Evolutionary conservation across 2,113 vertebrate genomes (phyloP), one percentile per base, ranked within the genome.

Genomic region (Calypte anna): DNA sequence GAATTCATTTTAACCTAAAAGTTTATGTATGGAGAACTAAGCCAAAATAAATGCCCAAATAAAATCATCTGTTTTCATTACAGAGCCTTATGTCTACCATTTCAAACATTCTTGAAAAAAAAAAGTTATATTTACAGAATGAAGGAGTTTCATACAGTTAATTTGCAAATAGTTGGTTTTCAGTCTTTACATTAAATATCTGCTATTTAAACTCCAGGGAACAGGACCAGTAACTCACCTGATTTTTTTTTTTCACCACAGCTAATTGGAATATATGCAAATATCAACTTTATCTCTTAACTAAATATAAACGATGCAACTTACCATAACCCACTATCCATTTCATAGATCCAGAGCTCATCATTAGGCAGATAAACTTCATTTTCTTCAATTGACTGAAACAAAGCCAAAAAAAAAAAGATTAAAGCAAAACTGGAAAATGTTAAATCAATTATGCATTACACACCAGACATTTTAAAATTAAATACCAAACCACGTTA

Each of bases 291-390:
- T 6, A 15, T 44, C 10, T 9, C 22, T 28, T 7, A n/a, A 74
- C 69, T 54, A 31, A 81, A 74, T 27, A n/a, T 53, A 31, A 82
- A 74, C 27, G 30, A 59, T 33, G 28, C 82, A 76, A 94, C 97
- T 99, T 98, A 99, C 99, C 99, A 99, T 83, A 98, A 93, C 14
- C 98, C 99, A 48, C 96, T 98, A 61, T 99, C 98, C 87, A 99
- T 96, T 92, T 99, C 98, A 88, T 99, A 99, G 57, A 98, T 97
- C 99, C 99, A 99, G 87, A 99, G 98, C 97, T 99, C 99, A 96
- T 99, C 98, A 76, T 98, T 99, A 72, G 99, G 99, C 62, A 99
- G 97, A 79, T 99, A 99, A 31, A 99, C 98, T 97, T 99, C 99
- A 96, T 99, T 98, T 86, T 99, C 98, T 97, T 98, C 98, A 94